A percentile compares a stretch with the other conserved stretches of the same genome.
These are phyloP conservation scores for Cephus runcator DNA, from an alignment of 2,888 invertebrate genomes.

Conservation along the genomic window DNA sequence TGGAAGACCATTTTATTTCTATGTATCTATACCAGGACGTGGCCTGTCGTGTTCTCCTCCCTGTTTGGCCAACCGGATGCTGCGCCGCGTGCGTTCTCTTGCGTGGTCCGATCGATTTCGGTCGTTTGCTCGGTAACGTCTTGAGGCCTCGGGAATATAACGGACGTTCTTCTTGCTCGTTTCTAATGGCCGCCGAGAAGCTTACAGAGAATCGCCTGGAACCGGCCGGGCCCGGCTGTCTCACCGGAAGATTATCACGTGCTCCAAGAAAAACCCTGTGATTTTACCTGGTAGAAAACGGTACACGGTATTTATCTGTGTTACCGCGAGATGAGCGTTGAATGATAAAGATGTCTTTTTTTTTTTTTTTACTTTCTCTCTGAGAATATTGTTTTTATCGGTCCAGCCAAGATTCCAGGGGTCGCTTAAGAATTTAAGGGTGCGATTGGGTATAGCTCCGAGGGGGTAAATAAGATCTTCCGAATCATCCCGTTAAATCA, in stretches of 20 bases:
- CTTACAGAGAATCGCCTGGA: constrained; percentile 26
- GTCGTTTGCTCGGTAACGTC: constrained; percentile 18
- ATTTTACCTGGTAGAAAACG: not conserved
- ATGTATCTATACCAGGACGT: no score
- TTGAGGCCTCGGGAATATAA: constrained; percentile 22
- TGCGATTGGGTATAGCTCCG: not conserved
- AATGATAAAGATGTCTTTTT: not conserved
- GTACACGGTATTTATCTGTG: not conserved
- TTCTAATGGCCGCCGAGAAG: constrained; percentile 31
- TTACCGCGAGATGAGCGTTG: not conserved
- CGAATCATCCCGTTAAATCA: constrained; percentile 6
- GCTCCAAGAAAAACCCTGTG: constrained; percentile 25
- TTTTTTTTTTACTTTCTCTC: no score
- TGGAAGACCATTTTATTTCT: no score
- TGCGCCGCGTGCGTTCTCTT: no score
- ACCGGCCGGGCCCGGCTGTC: constrained; percentile 5
- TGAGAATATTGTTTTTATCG: no score
- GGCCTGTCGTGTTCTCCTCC: no score
- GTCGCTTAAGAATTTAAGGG: not conserved
- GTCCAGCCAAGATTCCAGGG: no score
- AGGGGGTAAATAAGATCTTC: not conserved
- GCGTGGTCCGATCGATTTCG: constrained; percentile 2
- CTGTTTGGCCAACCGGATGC: no score
- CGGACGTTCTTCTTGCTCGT: constrained; percentile 33
- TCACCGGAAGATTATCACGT: constrained; percentile 41